Percentiles rank a stretch among this genome's conserved stretches.
phyloP scores from a whole-genome alignment of 2,888 invertebrate genomes.

The Zygaena filipendulae region DNA sequence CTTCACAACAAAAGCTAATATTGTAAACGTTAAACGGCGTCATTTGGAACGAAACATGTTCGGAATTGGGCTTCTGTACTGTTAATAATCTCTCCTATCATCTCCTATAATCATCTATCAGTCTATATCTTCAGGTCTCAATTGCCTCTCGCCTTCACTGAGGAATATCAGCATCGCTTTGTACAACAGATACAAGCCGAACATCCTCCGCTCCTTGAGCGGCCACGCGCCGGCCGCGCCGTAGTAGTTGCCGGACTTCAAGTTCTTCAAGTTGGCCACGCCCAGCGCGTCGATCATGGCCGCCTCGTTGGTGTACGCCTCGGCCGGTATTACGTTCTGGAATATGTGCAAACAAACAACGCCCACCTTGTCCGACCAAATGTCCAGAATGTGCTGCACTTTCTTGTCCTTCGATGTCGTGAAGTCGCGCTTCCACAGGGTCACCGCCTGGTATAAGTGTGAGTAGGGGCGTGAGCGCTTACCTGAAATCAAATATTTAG shows the following conservation, averaged over 20 bases:
- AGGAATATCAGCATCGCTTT: constrained; percentile 87
- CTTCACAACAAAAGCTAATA: too few relatives aligned
- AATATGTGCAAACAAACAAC: constrained; percentile 93
- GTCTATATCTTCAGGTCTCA: constrained; percentile 79
- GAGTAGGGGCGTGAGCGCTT: constrained; percentile 88
- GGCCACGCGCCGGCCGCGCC: constrained; percentile 82
- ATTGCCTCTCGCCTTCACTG: constrained; percentile 89
- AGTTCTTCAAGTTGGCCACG: constrained; percentile 79
- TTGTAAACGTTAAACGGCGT: too few relatives aligned
- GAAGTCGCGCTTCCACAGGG: constrained; percentile 67
- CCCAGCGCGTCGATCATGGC: constrained; percentile 93
- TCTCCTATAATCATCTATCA: too few relatives aligned
- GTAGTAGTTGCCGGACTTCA: constrained; percentile 85
- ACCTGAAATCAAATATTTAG: constrained; percentile 26
- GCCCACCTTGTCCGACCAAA: constrained; percentile 86
- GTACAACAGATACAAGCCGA: constrained; percentile 83
- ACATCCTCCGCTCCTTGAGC: constrained; percentile 72
- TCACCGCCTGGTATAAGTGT: constrained; percentile 91
- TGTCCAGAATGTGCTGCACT: constrained; percentile 82
- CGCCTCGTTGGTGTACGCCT: constrained; percentile 94
- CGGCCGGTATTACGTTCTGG: constrained; percentile 89
- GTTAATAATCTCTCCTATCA: too few relatives aligned
- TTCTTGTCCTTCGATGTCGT: constrained; percentile 66
- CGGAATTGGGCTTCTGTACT: too few relatives aligned
- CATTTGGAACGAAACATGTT: too few relatives aligned